These are phyloP conservation scores for Pissodes strobi DNA, from an alignment of 1,140 invertebrate species.

Conservation along the genomic window DNA sequence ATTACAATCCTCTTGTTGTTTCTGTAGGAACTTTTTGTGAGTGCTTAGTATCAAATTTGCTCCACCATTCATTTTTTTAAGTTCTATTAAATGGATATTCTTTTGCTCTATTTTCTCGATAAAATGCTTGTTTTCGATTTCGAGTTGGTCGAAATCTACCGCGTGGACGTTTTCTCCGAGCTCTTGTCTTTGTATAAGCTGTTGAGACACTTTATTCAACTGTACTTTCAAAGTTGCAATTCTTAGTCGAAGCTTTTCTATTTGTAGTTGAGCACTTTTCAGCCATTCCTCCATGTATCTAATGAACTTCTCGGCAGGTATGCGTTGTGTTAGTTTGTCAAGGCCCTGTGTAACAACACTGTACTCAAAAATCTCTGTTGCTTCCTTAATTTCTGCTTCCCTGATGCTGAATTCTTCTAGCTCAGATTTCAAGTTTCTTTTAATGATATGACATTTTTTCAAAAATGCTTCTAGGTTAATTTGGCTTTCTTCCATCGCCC, in stretches of 20 bases:
- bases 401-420: constrained; percentile 52
- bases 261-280: constrained; percentile 47
- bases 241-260: constrained; percentile 56
- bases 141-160: constrained; percentile 58
- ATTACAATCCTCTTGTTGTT: constrained; percentile 40
- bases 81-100: constrained; percentile 49
- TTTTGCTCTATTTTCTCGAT: constrained; percentile 55
- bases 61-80: constrained; percentile 56
- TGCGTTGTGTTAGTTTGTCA: constrained; percentile 54
- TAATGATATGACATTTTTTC: constrained; percentile 41
- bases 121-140: constrained; percentile 57
- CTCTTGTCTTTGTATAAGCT: constrained; percentile 52
- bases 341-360: constrained; percentile 49
- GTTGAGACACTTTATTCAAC: constrained; percentile 48
- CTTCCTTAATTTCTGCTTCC: constrained; percentile 45
- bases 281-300: constrained; percentile 57
- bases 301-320: constrained; percentile 56
- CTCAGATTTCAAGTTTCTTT: constrained; percentile 48
- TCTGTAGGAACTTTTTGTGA: constrained; percentile 46
- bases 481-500: constrained; percentile 47
- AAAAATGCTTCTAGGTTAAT: constrained; percentile 33
- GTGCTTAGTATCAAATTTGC: constrained; percentile 45
- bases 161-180: constrained; percentile 55
- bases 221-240: constrained; percentile 51
- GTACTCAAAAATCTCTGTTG: constrained; percentile 51